A percentile compares a stretch with the other conserved stretches of the same genome.
Conservation (phyloP, 2,888 invertebrate species). For the Drosophila paramelanica region DNA sequence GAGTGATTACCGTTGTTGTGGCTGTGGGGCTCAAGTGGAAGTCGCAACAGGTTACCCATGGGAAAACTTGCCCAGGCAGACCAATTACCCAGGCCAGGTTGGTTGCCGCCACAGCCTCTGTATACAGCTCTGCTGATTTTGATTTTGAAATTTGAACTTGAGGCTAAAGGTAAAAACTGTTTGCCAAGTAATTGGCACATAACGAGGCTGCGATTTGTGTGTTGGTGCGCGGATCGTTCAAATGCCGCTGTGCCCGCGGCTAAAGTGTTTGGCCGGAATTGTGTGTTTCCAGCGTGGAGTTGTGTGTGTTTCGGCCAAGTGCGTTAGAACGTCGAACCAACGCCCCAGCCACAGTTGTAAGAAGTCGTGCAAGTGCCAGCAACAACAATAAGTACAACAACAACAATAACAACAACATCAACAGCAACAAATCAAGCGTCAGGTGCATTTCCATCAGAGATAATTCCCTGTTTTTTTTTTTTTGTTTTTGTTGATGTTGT, state of each 20-base stretch:
- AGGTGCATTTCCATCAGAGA: constrained; percentile 84
- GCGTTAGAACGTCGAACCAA: constrained; percentile 69
- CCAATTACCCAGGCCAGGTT: constrained; percentile 65
- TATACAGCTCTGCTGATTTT: constrained; percentile 61
- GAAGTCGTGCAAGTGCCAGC: constrained; percentile 69
- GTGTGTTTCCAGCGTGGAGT: constrained; percentile 1
- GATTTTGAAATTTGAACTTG: constrained; percentile 85
- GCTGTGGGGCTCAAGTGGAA: constrained; percentile 55
- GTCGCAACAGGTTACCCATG: constrained; percentile 81
- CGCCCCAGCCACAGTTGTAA: constrained; percentile 55
- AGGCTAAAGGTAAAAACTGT: constrained; percentile 85
- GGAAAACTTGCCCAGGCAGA: constrained; percentile 66
- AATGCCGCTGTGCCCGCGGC: constrained; percentile 21
- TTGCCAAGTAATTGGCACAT: constrained; percentile 84
- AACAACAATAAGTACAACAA: constrained; percentile 19
- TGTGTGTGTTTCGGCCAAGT: constrained; percentile 29
- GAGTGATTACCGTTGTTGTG: constrained; percentile 73
- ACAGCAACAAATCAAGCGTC: constrained; percentile 74
- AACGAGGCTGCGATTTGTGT: constrained; percentile 61
- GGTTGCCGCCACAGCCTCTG: background rate
- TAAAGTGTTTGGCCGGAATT: constrained; percentile 3
- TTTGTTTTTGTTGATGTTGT: constrained; percentile 29
- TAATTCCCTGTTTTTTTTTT: constrained; percentile 63
- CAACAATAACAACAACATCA: constrained; percentile 29
- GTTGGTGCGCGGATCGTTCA: background rate